These are phyloP conservation scores for Drosophila sp. DNA, from an alignment of 1,140 invertebrate species.

Conservation along the genomic window DNA sequence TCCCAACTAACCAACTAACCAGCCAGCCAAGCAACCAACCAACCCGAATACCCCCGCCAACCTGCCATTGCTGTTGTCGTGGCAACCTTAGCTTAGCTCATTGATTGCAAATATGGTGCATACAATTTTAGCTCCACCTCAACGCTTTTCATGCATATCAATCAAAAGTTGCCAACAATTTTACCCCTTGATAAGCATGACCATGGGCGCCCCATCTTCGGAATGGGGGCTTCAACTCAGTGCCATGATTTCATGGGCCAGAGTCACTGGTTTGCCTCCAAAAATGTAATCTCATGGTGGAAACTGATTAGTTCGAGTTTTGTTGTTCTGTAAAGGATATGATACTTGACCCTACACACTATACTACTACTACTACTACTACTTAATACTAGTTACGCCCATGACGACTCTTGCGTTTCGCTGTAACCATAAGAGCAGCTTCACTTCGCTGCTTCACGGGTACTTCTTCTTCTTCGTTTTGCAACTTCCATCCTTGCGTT, in stretches of 20 bases:
- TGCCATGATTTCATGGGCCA: too few relatives aligned
- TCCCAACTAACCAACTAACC: too few relatives aligned
- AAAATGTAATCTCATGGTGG: too few relatives aligned
- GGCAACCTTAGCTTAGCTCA: constrained; percentile 49
- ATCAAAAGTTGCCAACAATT: constrained; percentile 19
- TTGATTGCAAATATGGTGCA: constrained; percentile 58
- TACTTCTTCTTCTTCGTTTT: not conserved
- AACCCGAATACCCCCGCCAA: not conserved
- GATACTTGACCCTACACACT: too few relatives aligned
- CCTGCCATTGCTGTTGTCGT: constrained; percentile 39
- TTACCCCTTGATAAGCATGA: constrained; percentile 16
- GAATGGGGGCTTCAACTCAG: too few relatives aligned
- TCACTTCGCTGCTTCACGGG: not conserved
- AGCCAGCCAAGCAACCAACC: too few relatives aligned
- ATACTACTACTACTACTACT: too few relatives aligned
- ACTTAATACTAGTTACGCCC: not conserved
- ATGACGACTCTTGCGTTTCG: not conserved
- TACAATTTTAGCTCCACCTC: constrained; percentile 48
- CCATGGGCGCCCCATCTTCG: not conserved
- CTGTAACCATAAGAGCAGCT: constrained; percentile 4
- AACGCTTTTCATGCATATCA: constrained; percentile 47
- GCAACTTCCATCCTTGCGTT: not conserved
- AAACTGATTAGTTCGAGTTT: too few relatives aligned
- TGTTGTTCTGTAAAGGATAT: too few relatives aligned
- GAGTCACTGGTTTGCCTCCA: too few relatives aligned